Conservation (phyloP, 2,888 invertebrate genomes). For the Amphimallon solstitiale region DNA sequence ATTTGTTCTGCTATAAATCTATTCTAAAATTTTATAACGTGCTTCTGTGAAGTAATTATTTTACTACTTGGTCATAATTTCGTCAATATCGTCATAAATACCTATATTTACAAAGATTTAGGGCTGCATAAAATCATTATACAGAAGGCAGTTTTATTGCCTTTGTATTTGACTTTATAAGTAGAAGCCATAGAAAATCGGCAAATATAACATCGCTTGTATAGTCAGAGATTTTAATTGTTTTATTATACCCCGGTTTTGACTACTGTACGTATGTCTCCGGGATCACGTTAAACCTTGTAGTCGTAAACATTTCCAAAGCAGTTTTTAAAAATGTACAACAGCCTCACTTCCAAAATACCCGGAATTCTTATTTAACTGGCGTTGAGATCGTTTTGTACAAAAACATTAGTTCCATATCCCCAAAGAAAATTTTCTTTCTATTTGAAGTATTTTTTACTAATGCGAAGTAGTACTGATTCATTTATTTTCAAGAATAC, state of each 20-base stretch:
- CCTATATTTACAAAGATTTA: slow-evolving; percentile 48
- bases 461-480: background rate
- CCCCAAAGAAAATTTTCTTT: slow-evolving; percentile 14
- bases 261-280: slow-evolving; percentile 41
- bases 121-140: slow-evolving; percentile 47
- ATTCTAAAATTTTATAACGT: slow-evolving; percentile 35
- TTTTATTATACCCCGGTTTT: slow-evolving; percentile 44
- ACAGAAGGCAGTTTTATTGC: slow-evolving; percentile 44
- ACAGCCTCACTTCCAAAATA: slow-evolving; percentile 28
- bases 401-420: slow-evolving; percentile 29
- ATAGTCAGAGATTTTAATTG: slow-evolving; percentile 42
- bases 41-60: slow-evolving; percentile 44
- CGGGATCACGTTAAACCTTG: slow-evolving; percentile 31
- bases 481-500: too few relatives aligned
- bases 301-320: slow-evolving; percentile 34
- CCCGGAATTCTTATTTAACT: slow-evolving; percentile 26
- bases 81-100: slow-evolving; percentile 47
- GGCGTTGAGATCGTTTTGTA: slow-evolving; percentile 9
- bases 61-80: slow-evolving; percentile 49
- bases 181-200: slow-evolving; percentile 32
- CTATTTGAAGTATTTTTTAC: background rate
- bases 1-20: slow-evolving; percentile 33
- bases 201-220: slow-evolving; percentile 19
- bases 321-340: slow-evolving; percentile 34
- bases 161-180: slow-evolving; percentile 39